Base-by-base conservation (phyloP, 2,797 vertebrate species). In the Galago senegalensis region DNA sequence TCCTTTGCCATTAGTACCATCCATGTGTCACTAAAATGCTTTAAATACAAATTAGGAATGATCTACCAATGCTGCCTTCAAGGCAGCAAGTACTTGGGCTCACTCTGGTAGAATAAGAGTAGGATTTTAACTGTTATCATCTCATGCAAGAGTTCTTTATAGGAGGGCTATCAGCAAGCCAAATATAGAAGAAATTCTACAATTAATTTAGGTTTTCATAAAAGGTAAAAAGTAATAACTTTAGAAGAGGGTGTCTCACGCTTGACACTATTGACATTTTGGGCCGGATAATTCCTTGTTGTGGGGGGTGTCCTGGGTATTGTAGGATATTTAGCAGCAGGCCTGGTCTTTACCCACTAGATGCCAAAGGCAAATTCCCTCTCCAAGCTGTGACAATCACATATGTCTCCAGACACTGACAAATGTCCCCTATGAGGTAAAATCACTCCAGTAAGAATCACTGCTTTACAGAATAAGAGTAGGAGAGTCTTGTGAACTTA, bases 71-170 rank as follows among this genome's bases (percentile, higher is more conserved):
- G 8, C 10, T 72, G n/a, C 20, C 49, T 80, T 49, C 3, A 40
- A 75, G 40, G 46, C 65, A 76, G 60, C 37, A 29, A 75, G n/a
- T 29, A 86, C 86, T 65, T 21, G 29, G 67, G 25, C 31, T 86
- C 69, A 83, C 29, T 91, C 83, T 86, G 65, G 14, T 43, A 37
- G 58, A 93, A 87, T 18, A 89, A 58, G 56, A 79, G 37, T 70
- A 61, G 27, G 43, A 63, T 82, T 81, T 86, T 86, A 37, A 46
- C 43, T 43, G 70, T 82, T 80, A 61, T 27, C 9, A 53, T 93
- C 84, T 91, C 76, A 94, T 87, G 73, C 2, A 86, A 75, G 53
- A 87, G 75, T 43, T 91, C 67, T 70, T 91, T 91, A 87, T 46
- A 49, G 72, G 89, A 86, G 31, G 37, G 16, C 16, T 56, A 40